These are phyloP conservation scores for Capitella teleta DNA, from an alignment of 1,140 invertebrate genomes.

Conservation along the genomic window DNA sequence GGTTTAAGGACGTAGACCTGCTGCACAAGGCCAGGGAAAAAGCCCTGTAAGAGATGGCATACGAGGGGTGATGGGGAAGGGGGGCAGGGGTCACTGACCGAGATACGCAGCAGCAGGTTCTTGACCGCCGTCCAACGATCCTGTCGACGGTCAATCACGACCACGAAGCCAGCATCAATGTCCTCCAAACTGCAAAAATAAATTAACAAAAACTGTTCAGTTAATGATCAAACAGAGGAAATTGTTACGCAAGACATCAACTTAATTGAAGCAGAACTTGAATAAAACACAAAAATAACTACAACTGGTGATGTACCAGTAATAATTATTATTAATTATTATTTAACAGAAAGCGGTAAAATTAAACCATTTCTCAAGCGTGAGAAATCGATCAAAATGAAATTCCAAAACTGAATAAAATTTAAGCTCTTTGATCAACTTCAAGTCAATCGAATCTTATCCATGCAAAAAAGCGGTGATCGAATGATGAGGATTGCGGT, in stretches of 20 bases:
- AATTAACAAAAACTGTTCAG: neutral
- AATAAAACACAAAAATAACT: neutral
- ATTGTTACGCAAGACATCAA: neutral
- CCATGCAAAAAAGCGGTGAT: too few relatives aligned
- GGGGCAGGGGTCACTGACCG: too few relatives aligned
- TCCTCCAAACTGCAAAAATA: neutral
- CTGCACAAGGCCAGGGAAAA: slow-evolving; percentile 85
- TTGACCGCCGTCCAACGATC: neutral
- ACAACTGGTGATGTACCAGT: neutral
- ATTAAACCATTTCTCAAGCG: neutral
- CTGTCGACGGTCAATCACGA: neutral
- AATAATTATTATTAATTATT: neutral
- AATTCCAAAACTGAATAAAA: too few relatives aligned
- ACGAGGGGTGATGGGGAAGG: too few relatives aligned
- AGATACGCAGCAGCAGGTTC: neutral
- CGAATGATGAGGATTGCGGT: too few relatives aligned
- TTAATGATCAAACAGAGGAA: neutral
- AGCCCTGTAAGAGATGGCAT: slow-evolving; percentile 61
- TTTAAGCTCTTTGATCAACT: too few relatives aligned
- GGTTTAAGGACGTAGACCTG: slow-evolving; percentile 84
- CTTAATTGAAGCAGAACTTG: neutral
- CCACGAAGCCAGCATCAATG: neutral
- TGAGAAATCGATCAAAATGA: too few relatives aligned
- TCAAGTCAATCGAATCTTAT: too few relatives aligned
- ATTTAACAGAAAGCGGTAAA: neutral